A percentile compares a stretch with the other conserved stretches of the same genome.
Conservation (phyloP, 2,113 vertebrate genomes). For the Xyrauchen texanus region DNA sequence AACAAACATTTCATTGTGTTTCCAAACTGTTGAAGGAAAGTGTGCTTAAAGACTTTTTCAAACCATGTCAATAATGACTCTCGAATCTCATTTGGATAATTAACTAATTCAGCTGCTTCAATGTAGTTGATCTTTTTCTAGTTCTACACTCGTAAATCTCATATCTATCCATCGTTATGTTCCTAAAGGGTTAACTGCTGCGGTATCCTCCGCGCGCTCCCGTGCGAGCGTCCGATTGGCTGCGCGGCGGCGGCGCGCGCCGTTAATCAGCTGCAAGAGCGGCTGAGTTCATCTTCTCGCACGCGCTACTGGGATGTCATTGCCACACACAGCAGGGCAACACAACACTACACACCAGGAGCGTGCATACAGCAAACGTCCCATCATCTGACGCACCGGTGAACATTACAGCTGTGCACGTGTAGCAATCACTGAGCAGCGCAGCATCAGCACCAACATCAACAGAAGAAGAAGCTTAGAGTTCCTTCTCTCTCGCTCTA, state of each 20-base stretch:
- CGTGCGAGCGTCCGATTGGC: constrained; percentile 59
- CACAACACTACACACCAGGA: constrained; percentile 45
- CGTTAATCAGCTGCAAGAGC: constrained; percentile 62
- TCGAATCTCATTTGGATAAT: too few relatives aligned
- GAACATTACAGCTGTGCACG: constrained; percentile 27
- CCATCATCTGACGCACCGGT: constrained; percentile 15
- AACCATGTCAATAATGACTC: too few relatives aligned
- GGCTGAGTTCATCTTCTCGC: constrained; percentile 59
- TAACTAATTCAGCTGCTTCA: too few relatives aligned
- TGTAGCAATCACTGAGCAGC: constrained; percentile 26
- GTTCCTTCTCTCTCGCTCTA: neutral
- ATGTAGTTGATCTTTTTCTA: too few relatives aligned
- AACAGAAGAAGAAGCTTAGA: constrained; percentile 26
- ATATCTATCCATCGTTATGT: constrained; percentile 9
- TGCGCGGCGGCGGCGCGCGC: constrained; percentile 54
- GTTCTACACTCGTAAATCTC: too few relatives aligned
- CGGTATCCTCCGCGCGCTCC: constrained; percentile 57
- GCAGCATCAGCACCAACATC: constrained; percentile 38
- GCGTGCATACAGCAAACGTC: constrained; percentile 56
- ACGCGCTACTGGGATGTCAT: constrained; percentile 58
- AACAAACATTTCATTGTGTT: too few relatives aligned
- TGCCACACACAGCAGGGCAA: constrained; percentile 57
- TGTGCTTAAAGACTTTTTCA: too few relatives aligned
- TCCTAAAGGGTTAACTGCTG: constrained; percentile 61
- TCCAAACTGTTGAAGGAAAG: too few relatives aligned